phyloP scores from a whole-genome alignment of 1,140 invertebrate genomes.

The Microplitis mediator region DNA sequence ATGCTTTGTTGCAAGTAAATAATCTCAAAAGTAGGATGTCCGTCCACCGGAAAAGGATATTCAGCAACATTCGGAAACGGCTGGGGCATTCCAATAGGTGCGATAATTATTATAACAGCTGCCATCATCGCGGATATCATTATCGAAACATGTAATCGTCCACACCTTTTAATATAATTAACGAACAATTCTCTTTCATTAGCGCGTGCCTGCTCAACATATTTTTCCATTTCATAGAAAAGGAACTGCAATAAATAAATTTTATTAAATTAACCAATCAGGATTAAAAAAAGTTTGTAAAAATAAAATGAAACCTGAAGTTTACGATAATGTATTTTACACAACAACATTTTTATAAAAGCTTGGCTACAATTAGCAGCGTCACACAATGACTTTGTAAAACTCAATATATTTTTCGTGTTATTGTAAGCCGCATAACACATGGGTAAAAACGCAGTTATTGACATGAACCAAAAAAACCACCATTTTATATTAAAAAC shows the following conservation, averaged over 20 bases:
- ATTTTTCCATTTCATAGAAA: background rate
- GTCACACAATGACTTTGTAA: background rate
- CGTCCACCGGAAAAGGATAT: constrained; percentile 45
- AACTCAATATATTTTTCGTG: background rate
- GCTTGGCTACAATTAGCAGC: background rate
- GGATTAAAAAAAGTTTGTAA: background rate
- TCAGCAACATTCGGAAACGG: constrained; percentile 42
- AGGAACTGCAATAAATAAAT: background rate
- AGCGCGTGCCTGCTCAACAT: background rate
- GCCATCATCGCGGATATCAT: constrained; percentile 28
- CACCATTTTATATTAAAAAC: constrained; percentile 5
- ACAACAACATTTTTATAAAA: background rate
- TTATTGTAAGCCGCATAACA: background rate
- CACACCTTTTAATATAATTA: background rate
- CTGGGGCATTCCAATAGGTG: constrained; percentile 33
- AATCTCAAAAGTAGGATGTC: constrained; percentile 35
- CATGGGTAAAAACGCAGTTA: background rate
- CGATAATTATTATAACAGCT: constrained; percentile 24
- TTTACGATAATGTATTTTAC: background rate
- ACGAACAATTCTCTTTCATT: background rate
- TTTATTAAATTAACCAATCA: background rate
- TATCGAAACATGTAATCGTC: constrained; percentile 9
- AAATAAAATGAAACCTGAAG: background rate
- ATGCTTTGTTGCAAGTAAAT: constrained; percentile 47
- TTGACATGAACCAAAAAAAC: background rate